phyloP scores from a whole-genome alignment of 2,888 invertebrate species.

The Drosophila acutilabella region DNA sequence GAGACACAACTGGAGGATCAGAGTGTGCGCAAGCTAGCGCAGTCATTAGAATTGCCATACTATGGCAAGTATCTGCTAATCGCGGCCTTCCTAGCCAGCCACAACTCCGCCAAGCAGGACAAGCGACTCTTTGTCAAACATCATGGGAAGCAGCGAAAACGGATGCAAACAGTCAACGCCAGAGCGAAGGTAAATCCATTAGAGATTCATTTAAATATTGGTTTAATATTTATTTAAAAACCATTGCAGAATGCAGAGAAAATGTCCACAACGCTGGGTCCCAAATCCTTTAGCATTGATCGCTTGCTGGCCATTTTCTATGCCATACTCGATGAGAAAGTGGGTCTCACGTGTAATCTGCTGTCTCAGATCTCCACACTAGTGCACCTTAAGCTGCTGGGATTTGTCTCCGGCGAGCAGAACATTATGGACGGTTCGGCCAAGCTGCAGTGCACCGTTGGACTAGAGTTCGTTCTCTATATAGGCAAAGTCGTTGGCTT shows the following conservation, averaged over 20 bases:
- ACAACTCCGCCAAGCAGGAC: constrained; percentile 95
- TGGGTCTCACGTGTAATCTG: constrained; percentile 94
- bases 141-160: constrained; percentile 90
- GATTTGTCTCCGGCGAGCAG: constrained; percentile 89
- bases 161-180: constrained; percentile 87
- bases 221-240: too few species aligned
- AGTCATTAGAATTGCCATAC: constrained; percentile 92
- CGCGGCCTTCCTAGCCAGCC: constrained; percentile 96
- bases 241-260: constrained; percentile 85
- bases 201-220: not conserved
- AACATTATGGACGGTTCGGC: constrained; percentile 90
- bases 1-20: constrained; percentile 64
- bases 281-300: constrained; percentile 93
- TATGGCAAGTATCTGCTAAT: constrained; percentile 96
- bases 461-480: constrained; percentile 91
- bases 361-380: constrained; percentile 94
- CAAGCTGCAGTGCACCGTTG: constrained; percentile 94
- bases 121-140: constrained; percentile 93
- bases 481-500: constrained; percentile 92
- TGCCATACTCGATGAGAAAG: constrained; percentile 93
- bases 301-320: constrained; percentile 95
- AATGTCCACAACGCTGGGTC: constrained; percentile 91
- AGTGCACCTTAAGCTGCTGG: constrained; percentile 92
- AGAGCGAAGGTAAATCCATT: constrained; percentile 86
- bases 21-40: constrained; percentile 87